Base-by-base conservation (phyloP, 2,113 vertebrate genomes). In the Tenrec ecaudatus region DNA sequence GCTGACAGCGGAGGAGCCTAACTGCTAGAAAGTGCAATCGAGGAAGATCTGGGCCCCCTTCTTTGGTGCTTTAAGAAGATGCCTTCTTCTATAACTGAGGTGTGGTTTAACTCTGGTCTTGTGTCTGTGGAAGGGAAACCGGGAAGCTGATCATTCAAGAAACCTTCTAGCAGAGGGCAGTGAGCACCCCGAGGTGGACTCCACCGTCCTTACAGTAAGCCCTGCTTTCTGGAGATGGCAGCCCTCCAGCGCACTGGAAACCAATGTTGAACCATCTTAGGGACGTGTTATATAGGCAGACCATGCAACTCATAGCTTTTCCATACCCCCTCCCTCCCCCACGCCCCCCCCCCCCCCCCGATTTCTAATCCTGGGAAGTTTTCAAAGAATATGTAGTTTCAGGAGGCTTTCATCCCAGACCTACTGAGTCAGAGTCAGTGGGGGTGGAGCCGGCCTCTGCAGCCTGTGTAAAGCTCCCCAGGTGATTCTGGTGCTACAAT, bases 291-390 rank as follows among this genome's bases (percentile, higher is more conserved):
- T 66, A 27, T 4, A 66, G 29, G 64, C 9, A 22, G 58, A 29
- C 29, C 3, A 2, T 19, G 27, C 38, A 53, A 73, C 71, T 73
- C 36, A 15, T 6, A 0, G 43, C 31, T 31, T 43, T 79, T 58
- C 36, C 23, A 1, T 76, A 2, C n/a, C 47, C 53, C n/a, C 8
- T 62, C 3, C 36, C 23, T 1, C 69, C n/a, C n/a, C n/a, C n/a
- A n/a, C n/a, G n/a, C n/a, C n/a, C n/a, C 2, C 12, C 38, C 53
- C 38, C 8, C 43, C 4, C 25, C 43, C 5, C 20, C 81, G 58
- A 73, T 60, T 66, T 89, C 38, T 73, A n/a, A 81, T 68, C 58
- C 66, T 84, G 92, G 86, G 40, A n/a, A 93, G 17, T 89, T 83
- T 89, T 76, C 11, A 33, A 92, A 69, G 16, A 23, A 27, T 66